A percentile compares a stretch with the other conserved stretches of the same genome.
Evolutionary conservation across 2,797 vertebrate species (phyloP).

Genomic region (Australoheros facetus): DNA sequence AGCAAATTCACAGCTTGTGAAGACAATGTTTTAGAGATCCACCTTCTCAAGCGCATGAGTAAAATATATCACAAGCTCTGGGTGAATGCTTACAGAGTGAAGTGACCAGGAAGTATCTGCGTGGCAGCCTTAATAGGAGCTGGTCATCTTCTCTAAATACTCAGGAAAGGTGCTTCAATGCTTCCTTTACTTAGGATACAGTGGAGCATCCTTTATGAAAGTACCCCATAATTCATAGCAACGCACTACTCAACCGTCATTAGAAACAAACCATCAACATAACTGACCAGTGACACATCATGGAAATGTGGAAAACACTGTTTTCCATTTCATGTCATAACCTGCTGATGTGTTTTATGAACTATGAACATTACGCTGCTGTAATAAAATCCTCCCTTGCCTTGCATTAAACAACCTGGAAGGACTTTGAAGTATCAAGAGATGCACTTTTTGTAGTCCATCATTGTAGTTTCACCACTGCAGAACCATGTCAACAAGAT

Average conservation of each 20-base stretch:
- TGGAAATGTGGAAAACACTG: not conserved
- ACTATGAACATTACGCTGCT: not conserved
- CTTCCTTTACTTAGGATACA: not conserved
- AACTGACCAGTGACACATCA: not conserved
- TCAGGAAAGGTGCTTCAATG: not conserved
- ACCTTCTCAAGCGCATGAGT: constrained; percentile 36
- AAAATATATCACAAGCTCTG: constrained; percentile 36
- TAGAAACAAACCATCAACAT: not conserved
- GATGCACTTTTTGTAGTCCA: not conserved
- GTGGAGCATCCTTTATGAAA: not conserved
- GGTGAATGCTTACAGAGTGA: not conserved
- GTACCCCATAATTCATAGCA: not conserved
- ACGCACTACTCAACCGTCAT: not conserved
- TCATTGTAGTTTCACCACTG: not conserved
- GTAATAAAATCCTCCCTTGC: not conserved
- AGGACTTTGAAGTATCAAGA: not conserved
- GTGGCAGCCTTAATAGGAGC: not conserved
- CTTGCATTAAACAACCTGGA: not conserved
- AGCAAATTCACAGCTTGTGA: constrained; percentile 37
- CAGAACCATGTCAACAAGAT: not conserved
- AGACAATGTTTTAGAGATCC: constrained; percentile 37
- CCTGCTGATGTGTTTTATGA: not conserved
- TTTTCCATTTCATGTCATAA: not conserved
- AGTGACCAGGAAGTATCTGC: constrained; percentile 1
- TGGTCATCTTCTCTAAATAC: not conserved